Percentiles rank a stretch among this genome's conserved stretches.
These are phyloP conservation scores for Heliconius hortense DNA, from an alignment of 2,888 invertebrate species.

Conservation along the genomic window DNA sequence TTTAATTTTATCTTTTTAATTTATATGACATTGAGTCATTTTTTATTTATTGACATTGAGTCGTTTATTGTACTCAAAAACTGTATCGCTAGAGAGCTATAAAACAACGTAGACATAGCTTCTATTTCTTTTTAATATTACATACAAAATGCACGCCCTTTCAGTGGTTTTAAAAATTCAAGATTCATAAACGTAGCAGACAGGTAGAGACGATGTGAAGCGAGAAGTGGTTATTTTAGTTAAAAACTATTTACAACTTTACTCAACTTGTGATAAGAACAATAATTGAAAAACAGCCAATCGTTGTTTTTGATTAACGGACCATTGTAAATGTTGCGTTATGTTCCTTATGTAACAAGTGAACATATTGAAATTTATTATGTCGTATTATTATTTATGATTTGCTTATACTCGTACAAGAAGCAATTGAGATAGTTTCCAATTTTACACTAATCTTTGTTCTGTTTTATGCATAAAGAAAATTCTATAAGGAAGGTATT, in stretches of 20 bases:
- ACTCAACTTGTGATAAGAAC: background rate
- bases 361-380: background rate
- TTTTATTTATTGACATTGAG: too few species aligned
- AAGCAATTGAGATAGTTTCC: background rate
- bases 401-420: background rate
- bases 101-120: constrained; percentile 11
- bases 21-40: background rate
- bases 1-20: too few species aligned
- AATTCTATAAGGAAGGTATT: constrained; percentile 11
- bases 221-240: constrained; percentile 58
- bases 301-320: constrained; percentile 46
- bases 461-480: background rate
- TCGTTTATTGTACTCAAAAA: background rate
- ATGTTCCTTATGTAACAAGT: constrained; percentile 1
- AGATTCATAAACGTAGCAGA: constrained; percentile 67
- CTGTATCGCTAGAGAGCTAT: background rate
- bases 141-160: constrained; percentile 56
- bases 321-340: constrained; percentile 33
- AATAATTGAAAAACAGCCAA: background rate
- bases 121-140: constrained; percentile 44
- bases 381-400: too few species aligned
- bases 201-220: constrained; percentile 51
- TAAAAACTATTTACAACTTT: constrained; percentile 41
- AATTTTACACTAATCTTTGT: background rate
- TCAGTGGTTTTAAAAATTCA: constrained; percentile 71